phyloP scores from a whole-genome alignment of 2,888 invertebrate species.

The Neoitamus cyanurus region DNA sequence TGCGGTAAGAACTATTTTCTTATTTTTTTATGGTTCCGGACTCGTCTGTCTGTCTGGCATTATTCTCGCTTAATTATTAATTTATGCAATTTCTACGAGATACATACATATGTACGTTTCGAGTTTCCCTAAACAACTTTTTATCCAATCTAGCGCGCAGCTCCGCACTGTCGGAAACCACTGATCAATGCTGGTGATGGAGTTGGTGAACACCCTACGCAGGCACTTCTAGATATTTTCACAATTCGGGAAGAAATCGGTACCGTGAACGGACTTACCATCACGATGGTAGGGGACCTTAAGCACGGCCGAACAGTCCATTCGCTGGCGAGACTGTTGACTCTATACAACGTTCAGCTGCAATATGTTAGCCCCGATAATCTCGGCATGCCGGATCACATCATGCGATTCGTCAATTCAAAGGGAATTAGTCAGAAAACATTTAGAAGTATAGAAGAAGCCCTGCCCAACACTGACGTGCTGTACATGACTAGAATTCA shows the following conservation, averaged over 20 bases:
- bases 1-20: conserved; percentile 69
- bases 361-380: conserved; percentile 90
- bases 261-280: conserved; percentile 96
- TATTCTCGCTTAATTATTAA: no score
- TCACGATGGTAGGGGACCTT: conserved; percentile 98
- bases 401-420: conserved; percentile 80
- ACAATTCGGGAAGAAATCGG: conserved; percentile 99
- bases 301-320: conserved; percentile 99
- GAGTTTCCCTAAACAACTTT: no score
- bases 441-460: conserved; percentile 81
- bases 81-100: no score
- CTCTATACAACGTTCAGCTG: conserved; percentile 92
- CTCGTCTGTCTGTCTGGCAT: no score
- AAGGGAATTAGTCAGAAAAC: conserved; percentile 79
- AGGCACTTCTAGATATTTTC: conserved; percentile 96
- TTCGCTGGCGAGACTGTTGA: conserved; percentile 92
- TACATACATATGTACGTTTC: no score
- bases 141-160: conserved; percentile 72
- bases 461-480: conserved; percentile 93
- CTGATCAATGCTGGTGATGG: conserved; percentile 99
- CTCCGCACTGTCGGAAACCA: conserved; percentile 85
- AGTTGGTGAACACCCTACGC: conserved; percentile 96
- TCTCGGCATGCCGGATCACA: conserved; percentile 91
- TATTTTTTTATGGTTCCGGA: no score
- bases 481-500: conserved; percentile 99